Evolutionary conservation across 2,113 vertebrate genomes (phyloP).

Genomic region (Terrapene triunguis): DNA sequence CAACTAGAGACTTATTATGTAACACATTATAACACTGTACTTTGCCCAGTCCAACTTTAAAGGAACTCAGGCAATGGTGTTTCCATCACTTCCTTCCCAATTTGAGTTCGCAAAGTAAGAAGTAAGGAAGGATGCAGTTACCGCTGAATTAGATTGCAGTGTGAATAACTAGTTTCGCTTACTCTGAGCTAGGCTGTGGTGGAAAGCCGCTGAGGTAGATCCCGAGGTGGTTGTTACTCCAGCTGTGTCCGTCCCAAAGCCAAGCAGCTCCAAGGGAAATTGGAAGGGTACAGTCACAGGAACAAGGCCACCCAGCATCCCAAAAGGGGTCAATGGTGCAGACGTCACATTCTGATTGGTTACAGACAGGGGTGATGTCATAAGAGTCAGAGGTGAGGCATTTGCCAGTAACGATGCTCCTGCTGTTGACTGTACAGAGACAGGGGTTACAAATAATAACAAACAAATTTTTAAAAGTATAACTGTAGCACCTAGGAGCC

Average conservation of each 20-base stretch:
- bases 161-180: constrained; percentile 56
- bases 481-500: background rate
- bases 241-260: constrained; percentile 87
- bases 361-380: constrained; percentile 89
- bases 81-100: background rate
- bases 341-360: constrained; percentile 85
- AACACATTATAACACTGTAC: background rate
- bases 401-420: constrained; percentile 88
- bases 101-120: background rate
- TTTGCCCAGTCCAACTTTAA: background rate
- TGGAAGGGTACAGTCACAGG: constrained; percentile 97
- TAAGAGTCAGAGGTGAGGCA: constrained; percentile 89
- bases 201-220: constrained; percentile 89
- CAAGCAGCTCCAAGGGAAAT: constrained; percentile 93
- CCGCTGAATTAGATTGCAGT: background rate
- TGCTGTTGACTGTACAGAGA: constrained; percentile 88
- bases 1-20: background rate
- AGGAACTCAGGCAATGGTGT: background rate
- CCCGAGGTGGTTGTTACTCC: constrained; percentile 86
- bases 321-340: constrained; percentile 85
- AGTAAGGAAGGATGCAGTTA: background rate
- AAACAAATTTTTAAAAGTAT: constrained; percentile 16
- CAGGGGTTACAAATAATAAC: constrained; percentile 61
- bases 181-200: constrained; percentile 88
- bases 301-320: constrained; percentile 97